These are phyloP conservation scores for Odontocerum albicorne DNA, from an alignment of 2,888 invertebrate genomes.

Conservation along the genomic window DNA sequence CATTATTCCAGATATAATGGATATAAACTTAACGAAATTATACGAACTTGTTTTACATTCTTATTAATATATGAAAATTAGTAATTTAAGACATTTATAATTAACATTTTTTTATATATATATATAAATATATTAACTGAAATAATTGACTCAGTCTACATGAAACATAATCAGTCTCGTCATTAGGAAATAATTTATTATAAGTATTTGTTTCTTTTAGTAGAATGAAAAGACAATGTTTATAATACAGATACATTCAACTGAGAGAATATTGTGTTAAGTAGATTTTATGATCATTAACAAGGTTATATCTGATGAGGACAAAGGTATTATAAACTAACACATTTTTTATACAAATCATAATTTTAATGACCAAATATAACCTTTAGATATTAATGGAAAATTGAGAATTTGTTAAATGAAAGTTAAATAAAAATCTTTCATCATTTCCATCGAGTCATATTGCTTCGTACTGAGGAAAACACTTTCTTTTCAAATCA, in stretches of 20 bases:
- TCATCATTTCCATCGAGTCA: too few species aligned
- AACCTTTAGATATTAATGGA: conserved; percentile 13
- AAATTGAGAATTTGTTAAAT: conserved; percentile 1
- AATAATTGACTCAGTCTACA: conserved; percentile 33
- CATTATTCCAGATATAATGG: conserved; percentile 3
- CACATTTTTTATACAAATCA: conserved; percentile 32
- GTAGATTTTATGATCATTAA: conserved; percentile 21
- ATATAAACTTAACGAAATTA: conserved; percentile 32
- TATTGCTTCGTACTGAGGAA: too few species aligned
- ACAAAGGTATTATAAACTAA: conserved; percentile 31
- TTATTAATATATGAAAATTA: conserved; percentile 31
- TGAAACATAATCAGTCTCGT: conserved; percentile 35
- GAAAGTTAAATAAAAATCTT: conserved; percentile 13
- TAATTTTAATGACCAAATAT: conserved; percentile 34
- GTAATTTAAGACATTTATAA: conserved; percentile 33
- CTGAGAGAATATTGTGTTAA: not conserved
- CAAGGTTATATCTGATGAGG: conserved; percentile 23
- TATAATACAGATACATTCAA: conserved; percentile 7
- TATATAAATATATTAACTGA: conserved; percentile 34
- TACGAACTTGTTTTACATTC: conserved; percentile 33
- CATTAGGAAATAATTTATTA: conserved; percentile 33
- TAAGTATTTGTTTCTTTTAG: conserved; percentile 24
- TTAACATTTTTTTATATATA: conserved; percentile 32
- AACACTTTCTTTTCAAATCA: too few species aligned
- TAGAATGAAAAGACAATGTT: conserved; percentile 30